phyloP scores from a whole-genome alignment of 2,797 vertebrate species.

The Emys orbicularis region DNA sequence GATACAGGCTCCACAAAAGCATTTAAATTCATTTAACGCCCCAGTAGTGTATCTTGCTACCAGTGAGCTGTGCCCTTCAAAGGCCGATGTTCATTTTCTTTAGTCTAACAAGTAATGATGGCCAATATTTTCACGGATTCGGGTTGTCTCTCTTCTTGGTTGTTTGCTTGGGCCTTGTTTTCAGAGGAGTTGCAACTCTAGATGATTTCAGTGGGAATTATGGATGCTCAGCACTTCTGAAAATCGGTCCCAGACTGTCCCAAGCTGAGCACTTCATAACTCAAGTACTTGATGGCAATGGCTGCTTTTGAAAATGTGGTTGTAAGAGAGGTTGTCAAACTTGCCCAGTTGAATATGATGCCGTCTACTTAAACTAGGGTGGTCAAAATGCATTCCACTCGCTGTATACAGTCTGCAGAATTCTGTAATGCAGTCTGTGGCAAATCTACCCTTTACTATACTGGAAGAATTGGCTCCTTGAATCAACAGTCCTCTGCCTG shows the following conservation, averaged over 20 bases:
- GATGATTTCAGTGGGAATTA: fast-evolving
- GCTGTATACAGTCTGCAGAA: fast-evolving
- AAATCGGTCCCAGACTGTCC: background rate
- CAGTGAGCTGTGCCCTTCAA: background rate
- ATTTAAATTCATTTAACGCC: background rate
- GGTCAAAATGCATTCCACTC: background rate
- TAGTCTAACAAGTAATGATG: background rate
- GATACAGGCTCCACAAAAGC: background rate
- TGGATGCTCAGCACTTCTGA: background rate
- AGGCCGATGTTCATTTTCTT: fast-evolving
- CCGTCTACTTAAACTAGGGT: fast-evolving
- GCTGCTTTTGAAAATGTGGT: background rate
- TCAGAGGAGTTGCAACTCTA: background rate
- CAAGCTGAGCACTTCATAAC: background rate
- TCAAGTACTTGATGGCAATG: fast-evolving
- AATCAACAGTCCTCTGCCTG: fast-evolving
- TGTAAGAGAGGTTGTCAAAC: fast-evolving
- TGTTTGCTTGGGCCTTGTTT: background rate
- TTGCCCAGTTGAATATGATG: background rate
- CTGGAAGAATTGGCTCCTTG: background rate
- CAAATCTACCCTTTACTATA: background rate
- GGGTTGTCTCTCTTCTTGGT: fast-evolving
- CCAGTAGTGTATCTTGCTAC: fast-evolving
- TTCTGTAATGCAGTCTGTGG: background rate
- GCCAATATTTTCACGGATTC: fast-evolving